These are phyloP conservation scores for Porphyrio hochstetteri DNA, from an alignment of 2,113 vertebrate species.

Conservation along the genomic window DNA sequence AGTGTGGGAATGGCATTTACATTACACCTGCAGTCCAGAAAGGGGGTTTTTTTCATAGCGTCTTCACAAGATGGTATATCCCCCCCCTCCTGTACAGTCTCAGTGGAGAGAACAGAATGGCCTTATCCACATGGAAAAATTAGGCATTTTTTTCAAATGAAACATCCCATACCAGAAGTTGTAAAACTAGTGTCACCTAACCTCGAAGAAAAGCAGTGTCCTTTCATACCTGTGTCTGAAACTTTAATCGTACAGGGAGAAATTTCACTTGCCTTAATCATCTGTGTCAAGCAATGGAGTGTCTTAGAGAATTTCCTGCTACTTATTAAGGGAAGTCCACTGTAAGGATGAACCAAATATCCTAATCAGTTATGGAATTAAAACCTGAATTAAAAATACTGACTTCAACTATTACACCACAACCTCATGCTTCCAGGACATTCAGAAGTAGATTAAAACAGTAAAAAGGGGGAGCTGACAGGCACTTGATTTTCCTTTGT, in stretches of 20 bases:
- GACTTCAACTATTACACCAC: background rate
- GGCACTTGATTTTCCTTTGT: background rate
- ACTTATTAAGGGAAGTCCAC: background rate
- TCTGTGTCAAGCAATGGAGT: background rate
- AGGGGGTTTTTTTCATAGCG: background rate
- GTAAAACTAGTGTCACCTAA: background rate
- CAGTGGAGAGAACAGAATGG: background rate
- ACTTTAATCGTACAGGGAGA: background rate
- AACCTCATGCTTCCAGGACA: background rate
- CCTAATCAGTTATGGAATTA: background rate
- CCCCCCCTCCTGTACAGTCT: background rate
- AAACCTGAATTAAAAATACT: background rate
- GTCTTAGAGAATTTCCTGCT: background rate
- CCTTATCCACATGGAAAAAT: background rate
- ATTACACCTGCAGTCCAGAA: background rate
- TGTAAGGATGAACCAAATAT: background rate
- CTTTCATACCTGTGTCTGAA: background rate
- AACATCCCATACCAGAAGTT: background rate
- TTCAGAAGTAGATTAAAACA: background rate
- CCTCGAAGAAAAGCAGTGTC: background rate
- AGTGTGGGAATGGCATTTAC: background rate
- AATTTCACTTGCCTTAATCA: background rate
- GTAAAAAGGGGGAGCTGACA: background rate
- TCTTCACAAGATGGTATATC: background rate
- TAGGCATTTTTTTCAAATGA: background rate